phyloP scores from a whole-genome alignment of 2,888 invertebrate species.

The Alentia gelatinosa region DNA sequence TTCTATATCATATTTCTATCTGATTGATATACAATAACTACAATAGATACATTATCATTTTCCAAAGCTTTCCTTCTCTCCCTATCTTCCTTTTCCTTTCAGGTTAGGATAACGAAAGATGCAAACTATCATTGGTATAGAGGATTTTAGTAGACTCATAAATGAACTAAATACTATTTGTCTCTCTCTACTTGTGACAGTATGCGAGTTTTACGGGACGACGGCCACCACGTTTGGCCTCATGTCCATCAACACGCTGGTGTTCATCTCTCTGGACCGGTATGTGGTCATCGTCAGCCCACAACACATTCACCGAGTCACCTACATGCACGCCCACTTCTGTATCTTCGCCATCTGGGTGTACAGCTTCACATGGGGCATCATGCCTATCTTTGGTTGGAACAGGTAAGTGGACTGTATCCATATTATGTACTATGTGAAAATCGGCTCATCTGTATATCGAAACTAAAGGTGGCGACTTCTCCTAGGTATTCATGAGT shows the following conservation, averaged over 20 bases:
- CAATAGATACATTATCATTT: too few species aligned
- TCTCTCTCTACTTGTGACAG: slow-evolving; percentile 10
- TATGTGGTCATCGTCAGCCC: slow-evolving; percentile 52
- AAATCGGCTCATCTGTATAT: too few species aligned
- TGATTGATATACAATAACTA: too few species aligned
- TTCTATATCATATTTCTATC: too few species aligned
- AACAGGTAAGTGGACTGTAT: slow-evolving; percentile 13
- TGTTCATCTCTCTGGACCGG: slow-evolving; percentile 57
- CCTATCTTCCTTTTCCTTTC: too few species aligned
- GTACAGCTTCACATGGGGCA: slow-evolving; percentile 35
- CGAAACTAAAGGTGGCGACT: too few species aligned
- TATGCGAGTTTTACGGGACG: slow-evolving; percentile 56
- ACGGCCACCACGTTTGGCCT: slow-evolving; percentile 55
- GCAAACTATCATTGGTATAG: too few species aligned
- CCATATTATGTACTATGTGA: too few species aligned
- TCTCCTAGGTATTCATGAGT: too few species aligned
- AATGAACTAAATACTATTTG: neutral
- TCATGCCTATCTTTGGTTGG: slow-evolving; percentile 50
- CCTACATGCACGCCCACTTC: neutral
- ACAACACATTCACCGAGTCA: neutral
- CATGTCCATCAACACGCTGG: slow-evolving; percentile 61
- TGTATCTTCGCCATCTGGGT: slow-evolving; percentile 36
- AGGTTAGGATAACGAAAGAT: too few species aligned
- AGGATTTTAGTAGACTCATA: too few species aligned
- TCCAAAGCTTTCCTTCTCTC: too few species aligned